Evolutionary conservation across 2,888 invertebrate species (phyloP).

Genomic region (Embidobia sp.): DNA sequence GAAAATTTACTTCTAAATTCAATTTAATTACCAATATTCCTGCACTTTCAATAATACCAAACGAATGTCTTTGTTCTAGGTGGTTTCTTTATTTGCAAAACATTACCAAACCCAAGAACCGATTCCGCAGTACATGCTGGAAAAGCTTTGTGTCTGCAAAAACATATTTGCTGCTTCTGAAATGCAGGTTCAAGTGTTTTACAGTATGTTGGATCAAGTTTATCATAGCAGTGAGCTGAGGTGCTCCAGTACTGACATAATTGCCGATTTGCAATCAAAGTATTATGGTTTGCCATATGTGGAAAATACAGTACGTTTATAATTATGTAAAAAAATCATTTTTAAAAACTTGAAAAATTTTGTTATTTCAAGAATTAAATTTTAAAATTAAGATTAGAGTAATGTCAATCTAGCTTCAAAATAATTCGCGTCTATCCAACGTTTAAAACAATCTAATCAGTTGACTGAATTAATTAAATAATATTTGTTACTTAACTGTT

Average conservation of each 20-base stretch:
- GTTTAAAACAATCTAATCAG: too few relatives aligned
- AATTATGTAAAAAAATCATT: neutral
- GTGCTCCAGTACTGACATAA: slow-evolving; percentile 86
- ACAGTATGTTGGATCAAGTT: slow-evolving; percentile 94
- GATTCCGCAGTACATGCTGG: slow-evolving; percentile 90
- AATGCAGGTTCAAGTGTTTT: slow-evolving; percentile 94
- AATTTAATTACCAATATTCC: neutral
- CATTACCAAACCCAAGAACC: slow-evolving; percentile 95
- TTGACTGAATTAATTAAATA: slow-evolving; percentile 5
- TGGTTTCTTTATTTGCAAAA: slow-evolving; percentile 91
- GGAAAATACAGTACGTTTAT: slow-evolving; percentile 87
- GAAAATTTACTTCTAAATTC: neutral
- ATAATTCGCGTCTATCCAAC: too few relatives aligned
- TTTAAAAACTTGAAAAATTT: slow-evolving; percentile 1
- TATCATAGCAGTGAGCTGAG: slow-evolving; percentile 88
- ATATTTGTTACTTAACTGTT: too few relatives aligned
- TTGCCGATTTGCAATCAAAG: slow-evolving; percentile 89
- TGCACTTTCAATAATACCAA: too few relatives aligned
- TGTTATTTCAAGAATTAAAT: too few relatives aligned
- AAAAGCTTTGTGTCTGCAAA: slow-evolving; percentile 92
- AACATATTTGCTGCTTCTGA: slow-evolving; percentile 94
- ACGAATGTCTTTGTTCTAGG: slow-evolving; percentile 80
- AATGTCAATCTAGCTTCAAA: too few relatives aligned
- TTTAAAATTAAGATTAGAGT: too few relatives aligned
- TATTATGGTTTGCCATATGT: slow-evolving; percentile 95